Base-by-base conservation (phyloP, 1,140 invertebrate species). In the Babylonia areolata region DNA sequence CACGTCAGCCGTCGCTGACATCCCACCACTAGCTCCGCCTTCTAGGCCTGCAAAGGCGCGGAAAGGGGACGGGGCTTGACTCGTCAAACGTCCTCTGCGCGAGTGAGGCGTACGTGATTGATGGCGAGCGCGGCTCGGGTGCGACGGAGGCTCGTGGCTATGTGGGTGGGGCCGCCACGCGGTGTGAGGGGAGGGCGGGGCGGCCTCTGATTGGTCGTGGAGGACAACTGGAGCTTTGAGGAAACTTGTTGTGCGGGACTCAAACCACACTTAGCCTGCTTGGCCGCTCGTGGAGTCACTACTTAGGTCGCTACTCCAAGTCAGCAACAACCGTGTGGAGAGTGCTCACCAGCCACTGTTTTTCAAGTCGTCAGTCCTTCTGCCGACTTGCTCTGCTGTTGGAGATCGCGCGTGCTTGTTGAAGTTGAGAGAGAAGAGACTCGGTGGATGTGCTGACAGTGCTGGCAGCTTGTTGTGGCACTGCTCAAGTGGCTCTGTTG, bases 251-350 rank as follows among this genome's bases (percentile, higher is more conserved):
- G 58, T 23, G 58, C 58, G 58, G 58, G 15, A 6, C 58, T 64
- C 28, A 0, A 23, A n/a, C 12, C 20, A 23, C 58, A 28, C 58
- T 64, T 64, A 64, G 58, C 58, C 28, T 23, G 12, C 15, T 28
- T n/a, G 58, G 58, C 58, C 58, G 58, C 58, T 64, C 28, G 58
- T n/a, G 20, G 58, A 64, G 58, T 64, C 58, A 64, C 15, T 64
- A 64, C 58, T 64, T 64, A 64, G 58, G 58, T 64, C 58, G 58
- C 58, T 64, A 64, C 58, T 64, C 58, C 58, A 64, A 64, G 58
- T 64, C 58, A 64, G 58, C 58, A 64, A 64, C 58, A 64, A 64
- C 15, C 20, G 15, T 12, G 58, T 23, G 15, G 58, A 64, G 58
- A 64, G 58, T 64, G 58, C 58, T 64, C 58, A 23, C 58, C 58